Conservation (phyloP, 2,113 vertebrate species). For the Turdus rufiventris region DNA sequence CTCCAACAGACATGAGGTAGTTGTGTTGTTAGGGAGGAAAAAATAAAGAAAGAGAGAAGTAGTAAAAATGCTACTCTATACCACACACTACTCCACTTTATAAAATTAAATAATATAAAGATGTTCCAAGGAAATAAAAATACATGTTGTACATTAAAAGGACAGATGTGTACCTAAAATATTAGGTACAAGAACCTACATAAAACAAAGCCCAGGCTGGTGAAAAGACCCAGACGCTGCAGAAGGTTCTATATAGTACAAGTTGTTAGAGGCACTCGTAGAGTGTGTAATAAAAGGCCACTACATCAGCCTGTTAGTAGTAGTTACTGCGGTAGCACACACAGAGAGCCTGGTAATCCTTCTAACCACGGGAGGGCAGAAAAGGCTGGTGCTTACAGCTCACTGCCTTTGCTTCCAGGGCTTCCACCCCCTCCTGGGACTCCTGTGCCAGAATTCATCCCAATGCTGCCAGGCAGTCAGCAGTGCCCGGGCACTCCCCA, state of each 20-base stretch:
- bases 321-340: background rate
- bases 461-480: background rate
- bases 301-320: constrained; percentile 23
- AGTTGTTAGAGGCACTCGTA: constrained; percentile 77
- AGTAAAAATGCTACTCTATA: constrained; percentile 66
- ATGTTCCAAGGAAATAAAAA: constrained; percentile 61
- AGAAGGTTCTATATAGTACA: constrained; percentile 58
- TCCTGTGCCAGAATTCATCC: background rate
- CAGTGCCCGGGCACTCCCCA: background rate
- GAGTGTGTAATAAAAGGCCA: constrained; percentile 78
- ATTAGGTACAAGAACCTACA: constrained; percentile 60
- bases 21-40: constrained; percentile 71
- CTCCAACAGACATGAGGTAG: constrained; percentile 78
- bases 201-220: constrained; percentile 40
- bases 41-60: constrained; percentile 40
- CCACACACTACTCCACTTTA: constrained; percentile 72
- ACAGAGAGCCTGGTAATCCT: constrained; percentile 29
- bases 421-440: background rate
- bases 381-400: constrained; percentile 29
- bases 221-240: constrained; percentile 42
- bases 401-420: background rate
- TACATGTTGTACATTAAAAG: constrained; percentile 55
- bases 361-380: constrained; percentile 47
- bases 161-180: constrained; percentile 48
- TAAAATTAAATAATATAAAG: constrained; percentile 70